Base-by-base conservation (phyloP, 2,888 invertebrate species). In the Nomada lathburiana region DNA sequence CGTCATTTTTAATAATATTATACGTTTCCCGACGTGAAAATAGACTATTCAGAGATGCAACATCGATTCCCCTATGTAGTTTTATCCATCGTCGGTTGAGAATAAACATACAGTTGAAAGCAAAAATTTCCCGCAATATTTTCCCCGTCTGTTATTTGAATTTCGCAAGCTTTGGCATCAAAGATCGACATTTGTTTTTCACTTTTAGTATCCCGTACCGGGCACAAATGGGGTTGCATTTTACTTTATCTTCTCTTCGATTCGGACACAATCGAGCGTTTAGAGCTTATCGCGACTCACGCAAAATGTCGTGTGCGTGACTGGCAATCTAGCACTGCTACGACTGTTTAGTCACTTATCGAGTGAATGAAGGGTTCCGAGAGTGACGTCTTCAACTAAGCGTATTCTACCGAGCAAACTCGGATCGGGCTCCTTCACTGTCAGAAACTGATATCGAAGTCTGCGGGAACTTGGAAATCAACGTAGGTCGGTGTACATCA, bases 391-490 rank as follows among this genome's bases (percentile, higher is more conserved):
- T 55, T 64, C 72, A 50, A 44, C 52, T 23, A 60, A 67, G 26
- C 72, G 20, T 70, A 42, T 50, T 60, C 50, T 53, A 47, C 13
- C 47, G 16, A 13, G 47, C 52, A 13, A 57, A 67, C n/a, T 71
- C 42, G 26, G 55, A 57, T 29, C 50, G 23, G 59, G 47, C 70
- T 74, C 69, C 63, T 63, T 70, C 64, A 26, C 42, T 50, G 69
- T 68, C 74, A 67, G 83, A 57, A 70, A 85, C 78, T 78, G 83
- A 82, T 80, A 72, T 65, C 44, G 42, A 86, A 80, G 75, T 79
- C 64, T 44, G 59, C 36, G 78, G 72, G 52, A 87, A 88, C 79
- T 79, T 73, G 53, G 44, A 63, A 79, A 80, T 75, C 78, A 59
- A 67, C 50, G 62, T n/a, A 44, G 64, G 70, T 71, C 47, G 16